Evolutionary conservation across 2,888 invertebrate genomes (phyloP).

Genomic region (Aphidoletes aphidimyza): DNA sequence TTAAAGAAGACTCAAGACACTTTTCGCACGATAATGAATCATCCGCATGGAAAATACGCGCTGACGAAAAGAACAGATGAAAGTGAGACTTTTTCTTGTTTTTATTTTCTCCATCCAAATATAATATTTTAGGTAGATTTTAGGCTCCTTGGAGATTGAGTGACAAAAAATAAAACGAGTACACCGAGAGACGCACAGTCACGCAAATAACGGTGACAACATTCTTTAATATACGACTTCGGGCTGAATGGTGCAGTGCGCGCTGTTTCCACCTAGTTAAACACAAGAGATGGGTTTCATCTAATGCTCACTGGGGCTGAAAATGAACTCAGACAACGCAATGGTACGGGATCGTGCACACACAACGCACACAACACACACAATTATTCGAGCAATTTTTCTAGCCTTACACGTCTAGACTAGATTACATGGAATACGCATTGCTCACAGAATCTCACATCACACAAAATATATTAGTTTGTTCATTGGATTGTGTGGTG

Average conservation of each 20-base stretch:
- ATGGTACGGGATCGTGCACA: too few relatives aligned
- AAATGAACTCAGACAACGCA: slow-evolving; percentile 18
- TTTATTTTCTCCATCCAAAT: background rate
- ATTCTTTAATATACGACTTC: too few relatives aligned
- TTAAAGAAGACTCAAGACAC: background rate
- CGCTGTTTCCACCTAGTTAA: background rate
- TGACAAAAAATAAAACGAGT: background rate
- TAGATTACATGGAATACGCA: too few relatives aligned
- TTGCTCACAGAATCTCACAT: too few relatives aligned
- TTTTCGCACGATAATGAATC: background rate
- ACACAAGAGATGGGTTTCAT: background rate
- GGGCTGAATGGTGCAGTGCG: background rate
- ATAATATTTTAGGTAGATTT: background rate
- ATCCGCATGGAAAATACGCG: background rate
- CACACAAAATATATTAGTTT: too few relatives aligned
- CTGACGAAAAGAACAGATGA: background rate
- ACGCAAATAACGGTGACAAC: background rate
- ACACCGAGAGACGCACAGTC: background rate
- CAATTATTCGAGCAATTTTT: background rate
- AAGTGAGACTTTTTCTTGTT: too few relatives aligned
- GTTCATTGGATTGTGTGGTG: too few relatives aligned
- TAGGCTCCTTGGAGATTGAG: background rate
- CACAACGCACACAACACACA: too few relatives aligned
- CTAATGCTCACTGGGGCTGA: background rate
- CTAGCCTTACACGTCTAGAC: background rate